These are phyloP conservation scores for Camelus dromedarius DNA, from an alignment of 2,113 vertebrate species.

Conservation along the genomic window DNA sequence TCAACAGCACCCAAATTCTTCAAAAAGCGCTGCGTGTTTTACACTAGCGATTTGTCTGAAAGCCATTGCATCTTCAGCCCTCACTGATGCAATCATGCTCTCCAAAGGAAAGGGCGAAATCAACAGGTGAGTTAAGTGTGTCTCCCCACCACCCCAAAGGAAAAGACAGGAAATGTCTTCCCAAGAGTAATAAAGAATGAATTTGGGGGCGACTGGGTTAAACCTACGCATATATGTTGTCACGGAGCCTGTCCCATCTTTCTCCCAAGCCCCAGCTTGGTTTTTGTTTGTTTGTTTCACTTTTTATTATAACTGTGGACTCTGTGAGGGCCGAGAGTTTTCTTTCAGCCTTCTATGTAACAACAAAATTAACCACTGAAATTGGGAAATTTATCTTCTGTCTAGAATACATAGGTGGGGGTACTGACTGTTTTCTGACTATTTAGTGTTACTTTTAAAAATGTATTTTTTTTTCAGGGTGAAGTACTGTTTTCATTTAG, in stretches of 20 bases:
- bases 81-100: not conserved
- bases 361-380: conserved; percentile 59
- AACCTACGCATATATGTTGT: not conserved
- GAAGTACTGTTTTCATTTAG: conserved; percentile 86
- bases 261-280: not conserved
- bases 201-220: not conserved
- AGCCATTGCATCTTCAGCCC: not conserved
- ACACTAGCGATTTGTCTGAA: not conserved
- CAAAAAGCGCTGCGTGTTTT: not conserved
- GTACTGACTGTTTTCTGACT: conserved; percentile 72
- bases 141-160: not conserved
- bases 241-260: accelerated
- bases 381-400: conserved; percentile 52
- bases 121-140: not conserved
- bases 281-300: not conserved
- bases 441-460: conserved; percentile 83
- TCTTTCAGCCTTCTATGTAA: conserved; percentile 30
- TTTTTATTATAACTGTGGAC: conserved; percentile 44
- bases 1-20: not conserved
- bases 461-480: conserved; percentile 82
- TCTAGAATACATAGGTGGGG: conserved; percentile 63
- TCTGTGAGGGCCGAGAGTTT: not conserved
- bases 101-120: not conserved
- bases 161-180: not conserved
- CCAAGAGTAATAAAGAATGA: not conserved